A percentile compares a stretch with the other conserved stretches of the same genome.
Evolutionary conservation across 2,113 vertebrate species (phyloP).

Genomic region (Spilogale gracilis): DNA sequence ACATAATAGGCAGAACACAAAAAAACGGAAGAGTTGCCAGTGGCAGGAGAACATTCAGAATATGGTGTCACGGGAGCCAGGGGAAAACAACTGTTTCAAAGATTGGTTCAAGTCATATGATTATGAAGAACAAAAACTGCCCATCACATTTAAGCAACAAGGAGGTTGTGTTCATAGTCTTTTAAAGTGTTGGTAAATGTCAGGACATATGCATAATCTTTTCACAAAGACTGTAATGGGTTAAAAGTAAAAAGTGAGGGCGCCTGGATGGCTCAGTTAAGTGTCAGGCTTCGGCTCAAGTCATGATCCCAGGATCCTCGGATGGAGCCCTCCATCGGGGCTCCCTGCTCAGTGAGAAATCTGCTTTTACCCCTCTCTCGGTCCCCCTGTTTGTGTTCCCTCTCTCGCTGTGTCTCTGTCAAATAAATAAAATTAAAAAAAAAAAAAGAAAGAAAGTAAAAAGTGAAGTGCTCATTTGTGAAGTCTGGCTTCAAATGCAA

Average conservation of each 20-base stretch:
- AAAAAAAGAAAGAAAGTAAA: neutral
- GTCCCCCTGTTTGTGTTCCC: too few species aligned
- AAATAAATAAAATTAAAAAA: too few species aligned
- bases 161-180: neutral
- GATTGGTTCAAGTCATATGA: neutral
- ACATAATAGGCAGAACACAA: neutral
- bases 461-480: neutral
- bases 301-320: too few species aligned
- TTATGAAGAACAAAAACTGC: neutral
- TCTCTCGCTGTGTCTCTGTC: too few species aligned
- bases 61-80: neutral
- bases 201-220: neutral
- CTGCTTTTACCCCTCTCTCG: too few species aligned
- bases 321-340: too few species aligned
- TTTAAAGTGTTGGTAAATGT: neutral
- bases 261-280: too few species aligned
- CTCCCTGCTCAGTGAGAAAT: too few species aligned
- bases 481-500: conserved; percentile 32
- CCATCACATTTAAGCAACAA: neutral
- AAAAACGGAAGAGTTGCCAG: neutral
- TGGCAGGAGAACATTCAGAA: neutral
- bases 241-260: neutral
- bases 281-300: too few species aligned
- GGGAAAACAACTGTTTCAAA: neutral
- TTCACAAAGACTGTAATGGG: neutral